Evolutionary conservation across 2,888 invertebrate genomes (phyloP), one percentile per base, ranked within the genome.

Genomic region (Noctua comes): DNA sequence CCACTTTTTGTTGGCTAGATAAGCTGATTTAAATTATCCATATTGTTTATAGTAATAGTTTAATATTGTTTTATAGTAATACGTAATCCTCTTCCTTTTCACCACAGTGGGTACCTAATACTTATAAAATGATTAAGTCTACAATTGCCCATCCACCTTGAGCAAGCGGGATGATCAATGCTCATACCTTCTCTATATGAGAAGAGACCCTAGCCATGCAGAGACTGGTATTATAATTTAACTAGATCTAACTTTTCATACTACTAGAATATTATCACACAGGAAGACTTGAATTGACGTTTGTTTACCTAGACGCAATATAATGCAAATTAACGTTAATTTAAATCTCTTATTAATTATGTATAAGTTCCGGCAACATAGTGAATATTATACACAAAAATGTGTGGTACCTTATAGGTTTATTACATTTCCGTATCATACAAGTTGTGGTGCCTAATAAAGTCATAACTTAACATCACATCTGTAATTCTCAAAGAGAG

Each of bases 321-420:
- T 24, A 51, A 70, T 48, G 4, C 11, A 59, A 77, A 83, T 83
- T 64, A 83, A 48, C 10, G 51, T 79, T 69, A 4, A 43, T 65
- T 79, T 62, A 7, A 66, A 70, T 72, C 57, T 18, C 48, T 68
- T 57, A 46, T 48, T 57, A 54, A 54, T 43, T 51, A 57, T 65
- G 13, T 27, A 59, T 40, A 31, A 76, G 48, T 83, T 80, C 69
- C 57, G 57, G 51, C 48, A 77, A 69, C 11, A 27, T 1, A 0
- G 21, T 7, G 8, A 21, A 2, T n/a, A 24, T 24, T 59, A 46
- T 24, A 10, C 16, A 68, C 18, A 5, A 68, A 54, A 7, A 24
- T 0, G 13, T 4, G 8, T 31, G 4, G 6, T 24, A 36, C 7
- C 13, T 16, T n/a, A 13, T 16, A 7, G 18, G 18, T 84, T 54